Conservation (phyloP, 2,797 vertebrate genomes). For the Silurus lanzhouensis region DNA sequence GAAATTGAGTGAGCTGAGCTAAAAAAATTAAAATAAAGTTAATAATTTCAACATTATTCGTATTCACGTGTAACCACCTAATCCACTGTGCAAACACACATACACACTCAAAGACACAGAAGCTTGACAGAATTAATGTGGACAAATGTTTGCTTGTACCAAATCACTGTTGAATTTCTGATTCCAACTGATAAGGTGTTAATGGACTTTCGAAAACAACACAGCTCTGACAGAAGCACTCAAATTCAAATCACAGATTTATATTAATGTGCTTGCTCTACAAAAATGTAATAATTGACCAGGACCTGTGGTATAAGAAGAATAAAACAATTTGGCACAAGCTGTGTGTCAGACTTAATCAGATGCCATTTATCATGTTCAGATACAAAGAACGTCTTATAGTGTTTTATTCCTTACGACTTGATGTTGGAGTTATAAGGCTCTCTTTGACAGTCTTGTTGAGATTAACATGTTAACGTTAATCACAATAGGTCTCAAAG, state of each 20-base stretch:
- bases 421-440: neutral
- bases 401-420: neutral
- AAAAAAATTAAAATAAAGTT: neutral
- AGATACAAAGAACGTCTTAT: neutral
- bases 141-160: neutral
- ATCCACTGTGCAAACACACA: slow-evolving; percentile 13
- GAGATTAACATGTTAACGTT: neutral
- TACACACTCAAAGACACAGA: neutral
- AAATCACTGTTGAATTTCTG: neutral
- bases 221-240: neutral
- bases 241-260: too few species aligned
- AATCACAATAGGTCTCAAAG: too few species aligned
- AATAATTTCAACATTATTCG: slow-evolving; percentile 1
- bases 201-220: neutral
- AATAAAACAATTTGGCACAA: neutral
- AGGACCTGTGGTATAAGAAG: neutral
- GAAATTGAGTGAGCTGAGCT: neutral
- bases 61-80: neutral
- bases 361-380: neutral
- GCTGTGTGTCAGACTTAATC: too few species aligned
- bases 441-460: neutral
- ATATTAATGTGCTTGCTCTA: neutral
- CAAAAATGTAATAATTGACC: neutral
- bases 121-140: slow-evolving; percentile 4
- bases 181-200: neutral